phyloP scores from a whole-genome alignment of 2,797 vertebrate species.

The Danio albolineatus region DNA sequence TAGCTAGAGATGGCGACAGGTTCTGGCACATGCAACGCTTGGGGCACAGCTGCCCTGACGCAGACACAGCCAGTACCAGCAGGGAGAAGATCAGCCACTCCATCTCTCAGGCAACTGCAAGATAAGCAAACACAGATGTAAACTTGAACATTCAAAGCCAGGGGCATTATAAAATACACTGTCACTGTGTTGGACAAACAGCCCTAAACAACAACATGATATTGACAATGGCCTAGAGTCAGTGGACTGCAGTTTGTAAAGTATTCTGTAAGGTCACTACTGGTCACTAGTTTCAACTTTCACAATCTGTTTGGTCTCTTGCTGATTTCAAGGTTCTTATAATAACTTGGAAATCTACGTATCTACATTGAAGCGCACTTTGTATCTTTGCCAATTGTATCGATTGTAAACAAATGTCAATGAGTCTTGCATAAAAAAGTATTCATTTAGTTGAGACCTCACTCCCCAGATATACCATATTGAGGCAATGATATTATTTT shows the following conservation, averaged over 20 bases:
- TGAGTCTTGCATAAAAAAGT: too few relatives aligned
- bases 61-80: conserved; percentile 81
- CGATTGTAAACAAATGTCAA: too few relatives aligned
- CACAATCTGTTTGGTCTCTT: background rate
- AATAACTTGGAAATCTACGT: background rate
- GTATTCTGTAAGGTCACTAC: background rate
- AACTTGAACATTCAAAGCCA: background rate
- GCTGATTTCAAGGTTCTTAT: background rate
- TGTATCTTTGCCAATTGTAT: too few relatives aligned
- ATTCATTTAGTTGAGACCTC: too few relatives aligned
- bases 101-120: conserved; percentile 78
- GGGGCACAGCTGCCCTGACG: conserved; percentile 85
- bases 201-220: background rate
- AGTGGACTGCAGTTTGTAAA: background rate
- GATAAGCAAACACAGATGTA: conserved; percentile 50
- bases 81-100: conserved; percentile 84
- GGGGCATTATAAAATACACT: background rate
- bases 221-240: background rate
- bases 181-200: background rate
- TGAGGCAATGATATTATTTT: too few relatives aligned
- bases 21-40: conserved; percentile 91
- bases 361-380: too few relatives aligned
- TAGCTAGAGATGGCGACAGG: conserved; percentile 88
- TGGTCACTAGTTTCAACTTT: background rate
- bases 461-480: too few relatives aligned